Evolutionary conservation across 1,140 invertebrate species (phyloP).

Genomic region (Protaetia brevitarsis): DNA sequence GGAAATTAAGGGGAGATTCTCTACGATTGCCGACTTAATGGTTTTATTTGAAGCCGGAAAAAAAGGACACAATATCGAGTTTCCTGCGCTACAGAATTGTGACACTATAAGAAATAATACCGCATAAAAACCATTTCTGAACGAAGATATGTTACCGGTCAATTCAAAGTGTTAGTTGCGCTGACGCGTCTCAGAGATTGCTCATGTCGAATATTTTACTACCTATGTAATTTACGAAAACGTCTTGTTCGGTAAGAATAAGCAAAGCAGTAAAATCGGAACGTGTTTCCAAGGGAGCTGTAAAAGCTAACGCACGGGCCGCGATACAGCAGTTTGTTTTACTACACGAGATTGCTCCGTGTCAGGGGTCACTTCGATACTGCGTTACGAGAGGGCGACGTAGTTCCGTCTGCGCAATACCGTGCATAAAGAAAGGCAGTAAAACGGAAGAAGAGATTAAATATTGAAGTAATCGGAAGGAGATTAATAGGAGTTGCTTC

Average conservation of each 20-base stretch:
- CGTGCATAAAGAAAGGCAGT: background rate
- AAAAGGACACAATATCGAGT: background rate
- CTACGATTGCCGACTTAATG: background rate
- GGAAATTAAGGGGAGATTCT: background rate
- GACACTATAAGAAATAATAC: no score
- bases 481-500: no score
- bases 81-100: no score
- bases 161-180: no score
- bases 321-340: constrained; percentile 16
- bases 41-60: background rate
- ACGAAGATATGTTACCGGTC: no score
- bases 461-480: no score
- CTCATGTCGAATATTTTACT: background rate
- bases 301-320: constrained; percentile 14
- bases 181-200: no score
- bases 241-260: constrained; percentile 3
- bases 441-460: background rate
- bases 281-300: constrained; percentile 18
- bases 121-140: no score
- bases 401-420: background rate
- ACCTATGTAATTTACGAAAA: background rate
- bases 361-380: background rate
- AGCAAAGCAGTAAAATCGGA: constrained; percentile 18
- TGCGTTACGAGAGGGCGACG: background rate
- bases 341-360: constrained; percentile 6